Evolutionary conservation across 1,140 invertebrate genomes (phyloP).

Genomic region (Micrasema minimum): DNA sequence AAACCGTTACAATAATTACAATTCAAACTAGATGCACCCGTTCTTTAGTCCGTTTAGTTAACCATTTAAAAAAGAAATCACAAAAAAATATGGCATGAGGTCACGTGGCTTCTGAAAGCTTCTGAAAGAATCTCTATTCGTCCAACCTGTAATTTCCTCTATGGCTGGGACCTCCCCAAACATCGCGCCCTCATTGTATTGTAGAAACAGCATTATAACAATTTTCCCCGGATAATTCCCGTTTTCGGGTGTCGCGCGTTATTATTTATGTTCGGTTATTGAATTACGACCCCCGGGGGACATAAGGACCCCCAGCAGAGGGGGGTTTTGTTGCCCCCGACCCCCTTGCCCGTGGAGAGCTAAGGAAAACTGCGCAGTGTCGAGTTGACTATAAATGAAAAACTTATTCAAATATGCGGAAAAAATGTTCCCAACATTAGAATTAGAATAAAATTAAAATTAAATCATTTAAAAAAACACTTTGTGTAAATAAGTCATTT

Average conservation of each 20-base stretch:
- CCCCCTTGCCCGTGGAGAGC: conserved; percentile 30
- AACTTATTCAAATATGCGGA: too few relatives aligned
- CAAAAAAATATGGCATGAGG: not conserved
- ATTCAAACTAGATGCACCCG: conserved; percentile 15
- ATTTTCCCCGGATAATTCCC: conserved; percentile 22
- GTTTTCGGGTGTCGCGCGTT: conserved; percentile 31
- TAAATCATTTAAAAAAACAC: too few relatives aligned
- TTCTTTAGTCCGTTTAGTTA: conserved; percentile 2
- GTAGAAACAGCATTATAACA: conserved; percentile 38
- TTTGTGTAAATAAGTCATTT: too few relatives aligned
- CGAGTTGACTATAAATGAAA: too few relatives aligned
- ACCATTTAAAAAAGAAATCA: not conserved
- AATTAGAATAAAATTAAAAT: too few relatives aligned
- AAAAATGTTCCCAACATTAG: too few relatives aligned
- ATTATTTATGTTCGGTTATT: conserved; percentile 49
- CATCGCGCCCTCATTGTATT: conserved; percentile 37
- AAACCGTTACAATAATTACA: conserved; percentile 23
- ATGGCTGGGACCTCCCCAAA: conserved; percentile 23
- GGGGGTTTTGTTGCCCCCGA: conserved; percentile 8
- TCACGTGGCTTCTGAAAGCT: conserved; percentile 34
- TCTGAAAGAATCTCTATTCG: not conserved
- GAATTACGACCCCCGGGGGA: conserved; percentile 43
- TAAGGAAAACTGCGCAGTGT: too few relatives aligned
- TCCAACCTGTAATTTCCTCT: conserved; percentile 46
- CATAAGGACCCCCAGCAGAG: conserved; percentile 4